Evolutionary conservation across 2,888 invertebrate species (phyloP).

Genomic region (Cylindroiulus punctatus): DNA sequence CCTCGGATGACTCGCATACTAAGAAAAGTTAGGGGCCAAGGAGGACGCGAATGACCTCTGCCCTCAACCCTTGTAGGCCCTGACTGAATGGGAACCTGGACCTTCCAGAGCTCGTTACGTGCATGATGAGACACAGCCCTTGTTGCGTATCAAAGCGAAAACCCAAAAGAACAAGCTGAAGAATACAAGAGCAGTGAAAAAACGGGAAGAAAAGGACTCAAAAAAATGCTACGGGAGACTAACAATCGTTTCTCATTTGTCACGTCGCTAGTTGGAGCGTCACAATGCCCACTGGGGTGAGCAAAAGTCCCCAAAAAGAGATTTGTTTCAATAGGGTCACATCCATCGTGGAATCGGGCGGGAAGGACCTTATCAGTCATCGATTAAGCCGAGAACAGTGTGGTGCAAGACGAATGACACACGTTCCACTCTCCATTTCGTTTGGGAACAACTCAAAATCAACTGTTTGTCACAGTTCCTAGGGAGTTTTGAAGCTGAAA

Average conservation of each 20-base stretch:
- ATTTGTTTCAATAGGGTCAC: conserved; percentile 47
- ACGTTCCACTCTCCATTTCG: background rate
- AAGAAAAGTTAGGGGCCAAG: conserved; percentile 35
- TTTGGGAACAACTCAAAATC: no score
- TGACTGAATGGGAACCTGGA: conserved; percentile 32
- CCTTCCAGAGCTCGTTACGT: conserved; percentile 47
- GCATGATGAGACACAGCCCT: conserved; percentile 47
- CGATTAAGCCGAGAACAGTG: background rate
- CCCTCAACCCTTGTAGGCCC: conserved; percentile 41
- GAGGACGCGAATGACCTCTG: conserved; percentile 38
- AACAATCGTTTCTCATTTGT: conserved; percentile 47
- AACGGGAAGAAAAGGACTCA: background rate
- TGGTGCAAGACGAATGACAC: background rate
- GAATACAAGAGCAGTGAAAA: conserved; percentile 44
- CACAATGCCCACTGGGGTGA: conserved; percentile 22
- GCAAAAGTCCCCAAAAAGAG: conserved; percentile 28
- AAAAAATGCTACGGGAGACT: conserved; percentile 45
- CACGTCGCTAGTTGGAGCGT: conserved; percentile 45
- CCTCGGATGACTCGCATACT: conserved; percentile 30
- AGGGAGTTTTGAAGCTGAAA: no score
- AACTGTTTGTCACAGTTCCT: no score
- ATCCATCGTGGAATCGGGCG: conserved; percentile 26
- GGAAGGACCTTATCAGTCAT: conserved; percentile 34
- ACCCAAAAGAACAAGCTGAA: conserved; percentile 45
- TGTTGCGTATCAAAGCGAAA: conserved; percentile 35